A percentile compares a stretch with the other conserved stretches of the same genome.
Conservation (phyloP, 2,797 vertebrate species). For the Diceros bicornis region DNA sequence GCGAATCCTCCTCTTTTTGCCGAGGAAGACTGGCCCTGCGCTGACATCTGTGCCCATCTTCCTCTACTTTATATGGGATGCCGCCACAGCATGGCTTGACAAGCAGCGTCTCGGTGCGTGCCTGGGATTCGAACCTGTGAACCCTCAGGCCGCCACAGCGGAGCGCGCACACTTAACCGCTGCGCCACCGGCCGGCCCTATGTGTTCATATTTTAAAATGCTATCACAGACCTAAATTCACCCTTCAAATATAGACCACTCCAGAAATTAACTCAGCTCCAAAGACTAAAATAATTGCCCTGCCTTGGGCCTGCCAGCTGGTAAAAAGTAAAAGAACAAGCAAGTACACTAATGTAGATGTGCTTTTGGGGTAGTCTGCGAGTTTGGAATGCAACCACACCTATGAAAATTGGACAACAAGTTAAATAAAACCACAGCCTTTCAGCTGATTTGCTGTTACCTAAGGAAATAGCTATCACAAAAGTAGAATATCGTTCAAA, state of each 20-base stretch:
- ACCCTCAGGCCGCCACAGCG: no score
- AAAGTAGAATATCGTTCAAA: not conserved
- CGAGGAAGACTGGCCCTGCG: no score
- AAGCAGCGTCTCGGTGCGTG: no score
- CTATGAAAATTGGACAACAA: not conserved
- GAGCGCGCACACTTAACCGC: no score
- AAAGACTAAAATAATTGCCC: not conserved
- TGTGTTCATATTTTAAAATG: conserved; percentile 25
- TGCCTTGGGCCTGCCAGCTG: not conserved
- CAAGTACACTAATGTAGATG: not conserved
- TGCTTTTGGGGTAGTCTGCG: not conserved
- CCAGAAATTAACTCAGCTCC: conserved; percentile 12
- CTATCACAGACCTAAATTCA: conserved; percentile 7
- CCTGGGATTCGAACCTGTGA: no score
- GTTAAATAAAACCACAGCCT: not conserved
- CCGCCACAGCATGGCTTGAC: no score
- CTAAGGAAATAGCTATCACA: not conserved
- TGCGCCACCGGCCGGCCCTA: not conserved
- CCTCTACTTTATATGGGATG: no score
- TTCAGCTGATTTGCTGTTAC: not conserved
- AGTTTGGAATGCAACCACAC: not conserved
- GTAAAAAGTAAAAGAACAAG: not conserved
- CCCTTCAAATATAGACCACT: not conserved
- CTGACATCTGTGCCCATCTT: no score
- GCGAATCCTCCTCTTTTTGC: no score